phyloP scores from a whole-genome alignment of 1,140 invertebrate genomes.

The Diabrotica undecimpunctata region DNA sequence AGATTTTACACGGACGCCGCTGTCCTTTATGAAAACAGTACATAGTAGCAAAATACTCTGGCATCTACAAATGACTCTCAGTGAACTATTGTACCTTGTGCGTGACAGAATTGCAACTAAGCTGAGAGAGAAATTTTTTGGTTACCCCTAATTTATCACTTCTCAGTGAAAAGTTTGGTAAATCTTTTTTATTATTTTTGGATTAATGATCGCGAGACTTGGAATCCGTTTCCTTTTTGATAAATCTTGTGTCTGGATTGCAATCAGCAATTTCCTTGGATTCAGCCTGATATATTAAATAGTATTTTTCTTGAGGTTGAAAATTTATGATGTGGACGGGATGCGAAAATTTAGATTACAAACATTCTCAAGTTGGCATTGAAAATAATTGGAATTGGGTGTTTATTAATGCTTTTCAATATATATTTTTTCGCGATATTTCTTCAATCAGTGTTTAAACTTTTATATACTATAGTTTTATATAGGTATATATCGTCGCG shows the following conservation, averaged over 20 bases:
- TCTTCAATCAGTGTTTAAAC: too few relatives aligned
- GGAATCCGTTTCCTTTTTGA: background rate
- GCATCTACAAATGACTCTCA: too few relatives aligned
- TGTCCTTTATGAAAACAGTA: too few relatives aligned
- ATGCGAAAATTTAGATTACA: background rate
- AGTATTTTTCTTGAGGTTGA: background rate
- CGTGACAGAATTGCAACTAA: too few relatives aligned
- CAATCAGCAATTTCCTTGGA: background rate
- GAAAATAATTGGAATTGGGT: background rate
- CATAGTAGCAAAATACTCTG: too few relatives aligned
- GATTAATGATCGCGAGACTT: background rate
- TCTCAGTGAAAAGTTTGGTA: background rate
- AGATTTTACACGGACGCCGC: too few relatives aligned
- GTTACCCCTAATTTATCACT: background rate
- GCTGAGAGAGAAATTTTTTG: too few relatives aligned
- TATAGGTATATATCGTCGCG: too few relatives aligned
- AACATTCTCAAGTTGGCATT: background rate
- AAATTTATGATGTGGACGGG: background rate
- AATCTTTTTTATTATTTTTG: background rate
- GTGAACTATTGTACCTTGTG: too few relatives aligned
- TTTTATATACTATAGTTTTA: too few relatives aligned
- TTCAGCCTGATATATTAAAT: background rate
- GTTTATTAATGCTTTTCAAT: too few relatives aligned
- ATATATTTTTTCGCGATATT: too few relatives aligned
- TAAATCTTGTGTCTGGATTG: slow-evolving; percentile 2